Evolutionary conservation across 2,888 invertebrate species (phyloP).

Genomic region (Nesidiocoris tenuis): DNA sequence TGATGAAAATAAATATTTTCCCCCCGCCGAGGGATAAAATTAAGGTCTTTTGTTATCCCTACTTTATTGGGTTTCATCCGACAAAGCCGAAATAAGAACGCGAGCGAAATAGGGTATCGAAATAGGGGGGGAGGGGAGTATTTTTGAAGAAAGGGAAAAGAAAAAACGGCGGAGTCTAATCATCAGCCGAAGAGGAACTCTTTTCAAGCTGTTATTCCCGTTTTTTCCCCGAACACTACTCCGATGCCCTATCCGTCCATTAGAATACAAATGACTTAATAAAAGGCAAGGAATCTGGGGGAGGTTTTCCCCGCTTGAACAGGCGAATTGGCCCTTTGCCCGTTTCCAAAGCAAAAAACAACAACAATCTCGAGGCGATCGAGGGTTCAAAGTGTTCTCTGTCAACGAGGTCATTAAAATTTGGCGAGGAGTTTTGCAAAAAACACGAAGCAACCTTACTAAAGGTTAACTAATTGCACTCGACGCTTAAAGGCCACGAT

Average conservation of each 20-base stretch:
- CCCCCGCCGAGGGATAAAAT: background rate
- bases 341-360: background rate
- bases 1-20: background rate
- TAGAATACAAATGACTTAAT: background rate
- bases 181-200: background rate
- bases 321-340: background rate
- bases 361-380: background rate
- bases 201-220: background rate
- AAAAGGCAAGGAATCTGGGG: background rate
- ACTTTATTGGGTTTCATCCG: background rate
- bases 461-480: too few species aligned
- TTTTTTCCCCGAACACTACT: background rate
- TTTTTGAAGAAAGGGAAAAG: background rate
- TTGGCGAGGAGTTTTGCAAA: background rate
- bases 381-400: background rate
- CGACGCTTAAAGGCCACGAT: too few species aligned
- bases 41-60: background rate
- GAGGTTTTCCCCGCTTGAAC: background rate
- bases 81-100: background rate
- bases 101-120: background rate
- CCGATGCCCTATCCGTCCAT: background rate
- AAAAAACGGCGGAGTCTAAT: background rate
- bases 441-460: too few species aligned
- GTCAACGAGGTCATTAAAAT: too few species aligned
- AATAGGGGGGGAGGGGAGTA: background rate